These are phyloP conservation scores for Propithecus deckenii DNA, from an alignment of 2,797 vertebrate genomes.

Conservation along the genomic window DNA sequence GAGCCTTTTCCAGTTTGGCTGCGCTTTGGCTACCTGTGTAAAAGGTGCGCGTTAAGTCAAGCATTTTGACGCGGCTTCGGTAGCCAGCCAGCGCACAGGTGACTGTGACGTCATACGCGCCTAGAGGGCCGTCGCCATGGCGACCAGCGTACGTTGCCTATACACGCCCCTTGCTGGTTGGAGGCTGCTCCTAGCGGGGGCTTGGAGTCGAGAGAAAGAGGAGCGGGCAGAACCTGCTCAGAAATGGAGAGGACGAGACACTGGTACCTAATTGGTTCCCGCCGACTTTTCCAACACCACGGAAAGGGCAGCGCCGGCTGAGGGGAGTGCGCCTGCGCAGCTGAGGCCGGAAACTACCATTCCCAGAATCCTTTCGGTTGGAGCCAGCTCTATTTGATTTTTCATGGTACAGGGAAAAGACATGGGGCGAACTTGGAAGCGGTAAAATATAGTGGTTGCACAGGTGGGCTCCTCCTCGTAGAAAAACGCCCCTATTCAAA, in stretches of 20 bases:
- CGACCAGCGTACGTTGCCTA: fast-evolving
- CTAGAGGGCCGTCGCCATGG: background rate
- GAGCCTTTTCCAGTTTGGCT: background rate
- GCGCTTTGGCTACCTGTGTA: background rate
- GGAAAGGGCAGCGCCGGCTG: fast-evolving
- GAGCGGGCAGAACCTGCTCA: background rate
- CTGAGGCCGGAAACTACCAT: background rate
- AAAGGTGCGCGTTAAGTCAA: background rate
- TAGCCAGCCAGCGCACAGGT: fast-evolving
- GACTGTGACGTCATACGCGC: fast-evolving
- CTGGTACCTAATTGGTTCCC: background rate
- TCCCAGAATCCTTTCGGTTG: background rate
- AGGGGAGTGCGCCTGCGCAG: fast-evolving
- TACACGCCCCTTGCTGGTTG: background rate
- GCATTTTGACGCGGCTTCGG: fast-evolving
- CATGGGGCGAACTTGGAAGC: too few species aligned
- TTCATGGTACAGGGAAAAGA: too few species aligned
- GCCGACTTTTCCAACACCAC: background rate
- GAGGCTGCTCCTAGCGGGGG: too few species aligned
- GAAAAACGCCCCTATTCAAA: fast-evolving
- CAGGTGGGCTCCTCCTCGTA: background rate
- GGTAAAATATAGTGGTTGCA: too few species aligned
- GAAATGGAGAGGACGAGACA: too few species aligned
- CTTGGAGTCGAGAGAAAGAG: background rate
- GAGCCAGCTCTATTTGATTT: background rate